These are phyloP conservation scores for Dermolepida albohirtum DNA, from an alignment of 2,888 invertebrate genomes.

Conservation along the genomic window DNA sequence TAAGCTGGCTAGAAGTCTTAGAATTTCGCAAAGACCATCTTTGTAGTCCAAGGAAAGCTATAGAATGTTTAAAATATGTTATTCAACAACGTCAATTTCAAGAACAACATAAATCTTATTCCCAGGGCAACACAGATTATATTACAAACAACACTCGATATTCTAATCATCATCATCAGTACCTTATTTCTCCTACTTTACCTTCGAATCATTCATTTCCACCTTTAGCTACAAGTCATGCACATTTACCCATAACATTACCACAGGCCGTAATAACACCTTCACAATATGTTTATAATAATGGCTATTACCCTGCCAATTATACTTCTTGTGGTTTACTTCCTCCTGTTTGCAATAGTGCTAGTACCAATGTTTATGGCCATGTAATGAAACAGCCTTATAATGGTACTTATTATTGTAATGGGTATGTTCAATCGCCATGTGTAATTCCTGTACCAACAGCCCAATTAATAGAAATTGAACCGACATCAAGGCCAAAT, in stretches of 20 bases:
- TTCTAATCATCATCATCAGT: slow-evolving; percentile 44
- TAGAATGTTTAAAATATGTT: slow-evolving; percentile 66
- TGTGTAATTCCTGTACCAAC: slow-evolving; percentile 72
- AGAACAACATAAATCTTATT: slow-evolving; percentile 48
- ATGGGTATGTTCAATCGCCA: slow-evolving; percentile 58
- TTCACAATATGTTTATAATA: slow-evolving; percentile 53
- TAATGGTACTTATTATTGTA: slow-evolving; percentile 64
- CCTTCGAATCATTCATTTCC: slow-evolving; percentile 57
- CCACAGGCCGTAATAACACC: slow-evolving; percentile 45
- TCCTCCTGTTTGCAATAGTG: slow-evolving; percentile 49
- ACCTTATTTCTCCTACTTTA: slow-evolving; percentile 48
- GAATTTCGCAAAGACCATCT: slow-evolving; percentile 71
- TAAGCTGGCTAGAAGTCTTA: slow-evolving; percentile 77
- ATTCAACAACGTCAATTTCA: slow-evolving; percentile 64
- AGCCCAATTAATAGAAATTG: slow-evolving; percentile 76
- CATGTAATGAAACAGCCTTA: slow-evolving; percentile 54
- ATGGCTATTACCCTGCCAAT: slow-evolving; percentile 49
- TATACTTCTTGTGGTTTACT: slow-evolving; percentile 47
- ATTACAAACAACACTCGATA: slow-evolving; percentile 52
- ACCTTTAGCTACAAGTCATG: slow-evolving; percentile 49
- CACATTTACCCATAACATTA: slow-evolving; percentile 44
- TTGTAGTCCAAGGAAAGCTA: slow-evolving; percentile 69
- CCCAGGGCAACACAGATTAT: slow-evolving; percentile 52
- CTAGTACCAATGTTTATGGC: slow-evolving; percentile 49
- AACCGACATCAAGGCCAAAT: slow-evolving; percentile 61